Conservation (phyloP, 2,888 invertebrate species). For the Siphonodentalium dalli region DNA sequence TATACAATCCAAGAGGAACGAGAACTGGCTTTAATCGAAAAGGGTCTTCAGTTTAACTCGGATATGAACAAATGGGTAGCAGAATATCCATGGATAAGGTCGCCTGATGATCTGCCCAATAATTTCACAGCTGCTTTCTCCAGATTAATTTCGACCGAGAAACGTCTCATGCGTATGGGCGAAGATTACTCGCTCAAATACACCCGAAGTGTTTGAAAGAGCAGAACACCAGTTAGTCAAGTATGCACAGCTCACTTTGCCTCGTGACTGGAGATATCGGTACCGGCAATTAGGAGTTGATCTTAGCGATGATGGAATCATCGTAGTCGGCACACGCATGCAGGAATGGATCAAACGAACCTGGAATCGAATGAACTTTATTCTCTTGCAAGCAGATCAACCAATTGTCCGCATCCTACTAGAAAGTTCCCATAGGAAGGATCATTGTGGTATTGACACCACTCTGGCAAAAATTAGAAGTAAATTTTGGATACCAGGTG, state of each 20-base stretch:
- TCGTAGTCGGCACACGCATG: slow-evolving; percentile 6
- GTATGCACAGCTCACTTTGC: neutral
- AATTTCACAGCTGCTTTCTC: neutral
- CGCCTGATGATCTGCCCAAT: slow-evolving; percentile 7
- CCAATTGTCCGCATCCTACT: neutral
- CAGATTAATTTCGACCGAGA: slow-evolving; percentile 6
- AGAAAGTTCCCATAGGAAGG: neutral
- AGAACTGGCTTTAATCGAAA: neutral
- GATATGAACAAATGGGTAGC: neutral
- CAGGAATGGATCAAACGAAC: slow-evolving; percentile 4
- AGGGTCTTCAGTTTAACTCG: neutral
- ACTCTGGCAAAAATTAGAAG: slow-evolving; percentile 9
- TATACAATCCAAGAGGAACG: slow-evolving; percentile 3
- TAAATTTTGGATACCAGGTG: slow-evolving; percentile 8
- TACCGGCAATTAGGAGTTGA: neutral
- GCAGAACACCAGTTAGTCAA: slow-evolving; percentile 4
- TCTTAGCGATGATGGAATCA: neutral
- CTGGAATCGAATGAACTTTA: slow-evolving; percentile 8
- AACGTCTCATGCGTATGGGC: slow-evolving; percentile 1
- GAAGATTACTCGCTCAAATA: slow-evolving; percentile 1
- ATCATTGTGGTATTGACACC: slow-evolving; percentile 5
- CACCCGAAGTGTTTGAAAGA: neutral
- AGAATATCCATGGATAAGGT: slow-evolving; percentile 2
- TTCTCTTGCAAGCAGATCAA: neutral
- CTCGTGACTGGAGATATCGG: neutral